Conservation (phyloP, 2,113 vertebrate species). For the Capra hircus region DNA sequence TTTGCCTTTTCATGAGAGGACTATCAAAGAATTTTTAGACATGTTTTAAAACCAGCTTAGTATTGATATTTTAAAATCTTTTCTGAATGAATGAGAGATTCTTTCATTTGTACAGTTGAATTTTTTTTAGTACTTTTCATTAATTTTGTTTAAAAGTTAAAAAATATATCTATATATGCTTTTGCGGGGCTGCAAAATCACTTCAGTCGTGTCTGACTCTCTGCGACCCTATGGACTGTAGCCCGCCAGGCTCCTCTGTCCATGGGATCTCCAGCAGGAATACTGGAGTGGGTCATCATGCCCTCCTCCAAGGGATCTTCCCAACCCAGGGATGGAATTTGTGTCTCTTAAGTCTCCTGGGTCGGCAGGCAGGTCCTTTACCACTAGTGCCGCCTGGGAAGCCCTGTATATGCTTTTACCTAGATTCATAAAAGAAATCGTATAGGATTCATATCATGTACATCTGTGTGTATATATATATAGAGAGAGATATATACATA, state of each 20-base stretch:
- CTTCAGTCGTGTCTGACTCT: fast-evolving
- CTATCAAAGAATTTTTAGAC: background rate
- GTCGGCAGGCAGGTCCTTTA: background rate
- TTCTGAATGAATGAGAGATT: background rate
- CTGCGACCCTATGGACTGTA: background rate
- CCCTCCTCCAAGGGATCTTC: background rate
- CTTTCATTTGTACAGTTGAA: background rate
- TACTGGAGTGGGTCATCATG: background rate
- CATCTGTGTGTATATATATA: background rate
- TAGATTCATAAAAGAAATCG: background rate
- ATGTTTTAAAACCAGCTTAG: background rate
- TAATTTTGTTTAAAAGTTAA: background rate
- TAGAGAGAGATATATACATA: fast-evolving
- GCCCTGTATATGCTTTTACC: background rate
- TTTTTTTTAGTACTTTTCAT: background rate
- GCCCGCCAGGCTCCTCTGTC: background rate
- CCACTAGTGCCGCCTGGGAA: background rate
- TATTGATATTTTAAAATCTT: background rate
- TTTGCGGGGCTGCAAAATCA: background rate
- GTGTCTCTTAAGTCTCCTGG: background rate
- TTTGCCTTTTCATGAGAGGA: background rate
- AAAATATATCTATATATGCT: background rate
- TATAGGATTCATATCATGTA: background rate
- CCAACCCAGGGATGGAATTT: background rate
- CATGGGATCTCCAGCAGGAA: background rate